Evolutionary conservation across 1,140 invertebrate genomes (phyloP).

Genomic region (Uloborus diversus): DNA sequence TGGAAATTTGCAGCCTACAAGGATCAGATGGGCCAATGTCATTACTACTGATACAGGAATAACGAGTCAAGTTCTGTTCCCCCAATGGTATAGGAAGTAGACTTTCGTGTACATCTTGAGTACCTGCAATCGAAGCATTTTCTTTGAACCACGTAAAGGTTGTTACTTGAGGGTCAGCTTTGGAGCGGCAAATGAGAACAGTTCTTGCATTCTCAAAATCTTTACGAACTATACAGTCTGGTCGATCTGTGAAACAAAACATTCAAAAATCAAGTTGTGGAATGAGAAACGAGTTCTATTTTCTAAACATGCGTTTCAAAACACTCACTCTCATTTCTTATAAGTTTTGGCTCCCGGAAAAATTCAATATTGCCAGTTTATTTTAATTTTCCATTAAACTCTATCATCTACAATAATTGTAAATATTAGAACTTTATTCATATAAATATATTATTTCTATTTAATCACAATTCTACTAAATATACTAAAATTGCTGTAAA

Average conservation of each 20-base stretch:
- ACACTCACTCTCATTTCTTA: no score
- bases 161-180: conserved; percentile 81
- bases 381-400: no score
- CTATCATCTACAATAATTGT: no score
- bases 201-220: conserved; percentile 70
- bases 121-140: conserved; percentile 58
- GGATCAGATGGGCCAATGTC: conserved; percentile 56
- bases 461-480: no score
- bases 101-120: neutral
- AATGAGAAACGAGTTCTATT: no score
- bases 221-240: conserved; percentile 80
- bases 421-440: no score
- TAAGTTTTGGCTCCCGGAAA: no score
- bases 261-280: no score
- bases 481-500: no score
- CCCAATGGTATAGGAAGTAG: neutral
- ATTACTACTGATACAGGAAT: conserved; percentile 58
- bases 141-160: conserved; percentile 84
- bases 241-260: conserved; percentile 80
- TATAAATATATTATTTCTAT: no score
- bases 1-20: conserved; percentile 38
- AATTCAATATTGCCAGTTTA: no score
- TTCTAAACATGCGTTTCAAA: no score
- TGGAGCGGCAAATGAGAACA: conserved; percentile 80
- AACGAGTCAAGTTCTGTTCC: conserved; percentile 61